These are phyloP conservation scores for Delichon dasypus DNA, from an alignment of 2,797 vertebrate species.

Conservation along the genomic window DNA sequence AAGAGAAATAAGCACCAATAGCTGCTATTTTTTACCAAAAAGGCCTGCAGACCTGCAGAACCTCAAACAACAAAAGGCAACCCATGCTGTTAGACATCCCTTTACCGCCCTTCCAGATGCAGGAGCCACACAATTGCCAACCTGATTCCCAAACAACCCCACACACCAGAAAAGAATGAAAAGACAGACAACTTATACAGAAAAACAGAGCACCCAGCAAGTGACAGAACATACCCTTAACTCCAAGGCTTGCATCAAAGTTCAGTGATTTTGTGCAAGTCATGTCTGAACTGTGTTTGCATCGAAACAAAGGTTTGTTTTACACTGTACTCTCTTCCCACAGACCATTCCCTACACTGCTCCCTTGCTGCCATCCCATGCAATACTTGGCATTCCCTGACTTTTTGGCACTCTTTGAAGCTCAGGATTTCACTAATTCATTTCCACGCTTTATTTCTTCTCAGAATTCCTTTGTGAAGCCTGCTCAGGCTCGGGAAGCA, in stretches of 20 bases:
- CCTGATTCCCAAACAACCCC: neutral
- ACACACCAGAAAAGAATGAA: neutral
- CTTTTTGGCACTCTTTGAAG: neutral
- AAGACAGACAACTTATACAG: neutral
- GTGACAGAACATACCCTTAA: neutral
- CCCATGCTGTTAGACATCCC: neutral
- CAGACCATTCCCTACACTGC: neutral
- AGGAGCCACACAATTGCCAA: neutral
- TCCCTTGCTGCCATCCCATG: neutral
- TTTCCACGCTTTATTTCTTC: conserved; percentile 2
- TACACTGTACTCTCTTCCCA: neutral
- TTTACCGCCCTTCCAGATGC: neutral
- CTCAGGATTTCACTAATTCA: neutral
- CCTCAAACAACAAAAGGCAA: neutral
- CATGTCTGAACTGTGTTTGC: neutral
- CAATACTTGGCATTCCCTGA: neutral
- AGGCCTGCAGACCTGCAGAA: neutral
- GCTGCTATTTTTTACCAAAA: neutral
- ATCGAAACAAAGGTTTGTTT: neutral
- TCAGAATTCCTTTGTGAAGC: neutral
- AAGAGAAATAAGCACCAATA: neutral
- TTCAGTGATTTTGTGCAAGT: neutral
- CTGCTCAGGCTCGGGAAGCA: neutral
- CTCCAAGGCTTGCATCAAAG: neutral
- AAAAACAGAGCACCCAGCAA: neutral